phyloP scores from a whole-genome alignment of 2,797 vertebrate species.

The Cichlasoma orientale region DNA sequence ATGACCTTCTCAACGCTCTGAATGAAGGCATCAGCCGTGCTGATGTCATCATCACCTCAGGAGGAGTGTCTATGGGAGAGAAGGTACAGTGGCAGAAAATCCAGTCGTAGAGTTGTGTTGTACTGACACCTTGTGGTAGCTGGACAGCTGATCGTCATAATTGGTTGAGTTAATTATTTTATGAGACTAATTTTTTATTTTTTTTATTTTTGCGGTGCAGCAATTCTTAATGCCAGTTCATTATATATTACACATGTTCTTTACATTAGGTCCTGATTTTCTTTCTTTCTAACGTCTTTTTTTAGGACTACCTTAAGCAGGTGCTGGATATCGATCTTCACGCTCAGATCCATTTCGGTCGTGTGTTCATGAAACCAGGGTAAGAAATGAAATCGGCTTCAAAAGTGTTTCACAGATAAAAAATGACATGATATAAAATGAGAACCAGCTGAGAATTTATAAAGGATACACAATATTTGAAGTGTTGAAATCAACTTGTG shows the following conservation, averaged over 20 bases:
- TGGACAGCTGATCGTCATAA: neutral
- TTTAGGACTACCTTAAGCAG: slow-evolving; percentile 98
- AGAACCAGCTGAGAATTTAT: neutral
- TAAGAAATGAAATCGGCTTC: slow-evolving; percentile 25
- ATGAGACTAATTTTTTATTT: neutral
- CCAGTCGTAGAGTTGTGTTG: slow-evolving; percentile 29
- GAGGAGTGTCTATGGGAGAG: slow-evolving; percentile 98
- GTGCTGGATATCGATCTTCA: slow-evolving; percentile 99
- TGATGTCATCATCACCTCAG: slow-evolving; percentile 99
- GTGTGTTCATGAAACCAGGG: slow-evolving; percentile 99
- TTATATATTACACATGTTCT: neutral
- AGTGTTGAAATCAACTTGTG: neutral
- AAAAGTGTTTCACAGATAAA: neutral
- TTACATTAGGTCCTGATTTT: neutral
- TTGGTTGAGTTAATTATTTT: neutral
- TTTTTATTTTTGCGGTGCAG: too few relatives aligned
- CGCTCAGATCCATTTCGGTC: slow-evolving; percentile 98
- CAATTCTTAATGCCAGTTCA: neutral
- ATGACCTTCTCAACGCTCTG: slow-evolving; percentile 98
- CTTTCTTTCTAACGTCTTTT: slow-evolving; percentile 3
- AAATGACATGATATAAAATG: neutral
- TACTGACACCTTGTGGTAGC: slow-evolving; percentile 67
- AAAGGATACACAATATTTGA: neutral
- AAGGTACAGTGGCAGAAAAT: slow-evolving; percentile 81
- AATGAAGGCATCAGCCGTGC: slow-evolving; percentile 99